A percentile compares a stretch with the other conserved stretches of the same genome.
Conservation (phyloP, 2,888 invertebrate species). For the Adelphocoris suturalis region DNA sequence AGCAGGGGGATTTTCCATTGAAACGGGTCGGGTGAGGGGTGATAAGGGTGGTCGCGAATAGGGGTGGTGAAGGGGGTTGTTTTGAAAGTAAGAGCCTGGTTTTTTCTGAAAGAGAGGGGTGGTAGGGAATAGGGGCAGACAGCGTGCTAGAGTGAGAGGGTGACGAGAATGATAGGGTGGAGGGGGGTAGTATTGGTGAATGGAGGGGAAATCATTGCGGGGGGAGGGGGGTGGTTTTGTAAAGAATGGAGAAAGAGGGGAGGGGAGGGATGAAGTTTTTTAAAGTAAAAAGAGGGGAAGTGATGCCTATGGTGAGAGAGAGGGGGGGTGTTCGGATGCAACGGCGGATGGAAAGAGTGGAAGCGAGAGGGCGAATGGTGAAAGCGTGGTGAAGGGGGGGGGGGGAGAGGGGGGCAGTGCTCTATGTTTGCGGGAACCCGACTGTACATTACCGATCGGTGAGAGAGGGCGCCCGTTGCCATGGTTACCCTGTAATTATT, state of each 20-base stretch:
- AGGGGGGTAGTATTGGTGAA: neutral
- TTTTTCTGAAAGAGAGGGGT: no score
- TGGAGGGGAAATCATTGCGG: no score
- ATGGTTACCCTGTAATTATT: constrained; percentile 77
- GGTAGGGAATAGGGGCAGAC: no score
- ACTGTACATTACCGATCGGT: constrained; percentile 77
- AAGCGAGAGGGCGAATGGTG: neutral
- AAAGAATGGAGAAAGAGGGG: neutral
- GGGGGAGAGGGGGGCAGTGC: constrained; percentile 77
- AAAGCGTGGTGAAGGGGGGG: neutral
- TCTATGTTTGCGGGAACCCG: constrained; percentile 75
- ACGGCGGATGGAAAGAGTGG: neutral
- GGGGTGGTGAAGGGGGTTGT: constrained; percentile 33
- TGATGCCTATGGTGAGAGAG: neutral
- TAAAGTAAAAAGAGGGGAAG: no score
- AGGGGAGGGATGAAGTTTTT: neutral
- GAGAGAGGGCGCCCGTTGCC: constrained; percentile 75
- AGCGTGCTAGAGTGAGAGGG: neutral
- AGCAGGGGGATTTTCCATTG: neutral
- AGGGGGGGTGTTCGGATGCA: neutral
- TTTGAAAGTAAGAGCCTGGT: constrained; percentile 34
- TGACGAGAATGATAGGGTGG: neutral
- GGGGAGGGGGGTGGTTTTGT: neutral
- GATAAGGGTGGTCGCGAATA: no score
- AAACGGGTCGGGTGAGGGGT: no score